Conservation (phyloP, 2,113 vertebrate genomes). For the Phalacrocorax aristotelis region DNA sequence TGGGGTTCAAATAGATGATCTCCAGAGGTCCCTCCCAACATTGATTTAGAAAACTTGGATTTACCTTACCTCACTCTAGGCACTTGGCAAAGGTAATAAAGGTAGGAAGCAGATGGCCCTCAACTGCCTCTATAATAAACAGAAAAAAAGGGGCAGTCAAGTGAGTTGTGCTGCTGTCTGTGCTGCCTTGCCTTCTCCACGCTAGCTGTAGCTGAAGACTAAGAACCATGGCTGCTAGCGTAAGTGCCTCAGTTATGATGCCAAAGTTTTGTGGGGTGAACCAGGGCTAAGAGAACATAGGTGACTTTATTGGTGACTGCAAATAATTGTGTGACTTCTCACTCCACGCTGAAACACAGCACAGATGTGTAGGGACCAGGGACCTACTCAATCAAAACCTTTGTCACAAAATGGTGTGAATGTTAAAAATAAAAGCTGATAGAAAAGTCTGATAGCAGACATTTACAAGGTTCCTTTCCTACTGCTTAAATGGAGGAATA, state of each 20-base stretch:
- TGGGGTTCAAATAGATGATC: too few relatives aligned
- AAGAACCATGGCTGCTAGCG: neutral
- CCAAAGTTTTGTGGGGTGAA: neutral
- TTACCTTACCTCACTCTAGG: neutral
- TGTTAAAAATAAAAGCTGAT: neutral
- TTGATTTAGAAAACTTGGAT: neutral
- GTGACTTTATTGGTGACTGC: neutral
- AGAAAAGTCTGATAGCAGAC: neutral
- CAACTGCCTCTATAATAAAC: neutral
- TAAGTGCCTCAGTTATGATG: neutral
- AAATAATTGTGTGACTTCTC: neutral
- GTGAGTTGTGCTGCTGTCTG: neutral
- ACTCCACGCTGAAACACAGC: neutral
- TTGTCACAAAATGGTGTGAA: neutral
- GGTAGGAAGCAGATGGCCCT: neutral
- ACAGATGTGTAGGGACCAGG: neutral
- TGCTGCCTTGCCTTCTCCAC: neutral
- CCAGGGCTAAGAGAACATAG: neutral
- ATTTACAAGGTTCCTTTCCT: neutral
- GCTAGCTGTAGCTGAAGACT: neutral
- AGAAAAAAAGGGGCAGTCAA: neutral
- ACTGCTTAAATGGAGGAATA: neutral
- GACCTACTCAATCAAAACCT: neutral
- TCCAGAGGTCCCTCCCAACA: too few relatives aligned
- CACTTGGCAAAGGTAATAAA: neutral